phyloP scores from a whole-genome alignment of 2,113 vertebrate genomes.

The Platichthys stellatus region DNA sequence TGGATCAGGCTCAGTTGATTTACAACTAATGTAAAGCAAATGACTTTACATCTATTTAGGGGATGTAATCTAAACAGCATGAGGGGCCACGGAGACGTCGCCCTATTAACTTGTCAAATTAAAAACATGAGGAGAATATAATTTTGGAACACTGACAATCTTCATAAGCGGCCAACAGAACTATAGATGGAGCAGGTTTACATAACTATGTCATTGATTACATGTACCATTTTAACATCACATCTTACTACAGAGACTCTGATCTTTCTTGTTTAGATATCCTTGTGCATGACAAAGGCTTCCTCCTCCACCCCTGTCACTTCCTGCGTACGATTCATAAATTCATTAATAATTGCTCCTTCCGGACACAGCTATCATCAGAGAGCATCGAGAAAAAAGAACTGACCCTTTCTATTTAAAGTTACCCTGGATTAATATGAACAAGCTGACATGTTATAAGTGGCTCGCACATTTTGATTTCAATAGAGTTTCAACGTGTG shows the following conservation, averaged over 20 bases:
- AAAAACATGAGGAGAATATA: constrained; percentile 49
- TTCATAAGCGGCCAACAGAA: constrained; percentile 31
- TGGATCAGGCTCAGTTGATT: constrained; percentile 46
- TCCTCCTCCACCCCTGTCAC: constrained; percentile 35
- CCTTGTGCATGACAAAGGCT: constrained; percentile 44
- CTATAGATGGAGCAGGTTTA: constrained; percentile 14
- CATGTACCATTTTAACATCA: constrained; percentile 10
- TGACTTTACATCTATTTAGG: constrained; percentile 3
- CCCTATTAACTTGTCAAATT: constrained; percentile 40
- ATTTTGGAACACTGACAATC: constrained; percentile 21
- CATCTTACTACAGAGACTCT: constrained; percentile 1
- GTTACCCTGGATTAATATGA: constrained; percentile 30
- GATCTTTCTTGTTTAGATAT: constrained; percentile 35
- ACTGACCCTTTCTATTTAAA: constrained; percentile 39
- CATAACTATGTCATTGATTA: neutral
- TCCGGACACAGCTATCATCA: constrained; percentile 23
- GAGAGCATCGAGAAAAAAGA: constrained; percentile 25
- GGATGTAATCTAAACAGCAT: constrained; percentile 39
- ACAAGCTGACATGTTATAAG: constrained; percentile 18
- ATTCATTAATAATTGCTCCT: constrained; percentile 45
- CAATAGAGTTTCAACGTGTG: constrained; percentile 2
- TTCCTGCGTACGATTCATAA: constrained; percentile 44
- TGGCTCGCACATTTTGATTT: neutral
- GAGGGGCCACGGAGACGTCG: constrained; percentile 25
- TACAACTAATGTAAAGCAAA: constrained; percentile 18